Percentiles rank a stretch among this genome's conserved stretches.
Evolutionary conservation across 1,140 invertebrate genomes (phyloP).

Genomic region (Pomphorhynchus laevis): DNA sequence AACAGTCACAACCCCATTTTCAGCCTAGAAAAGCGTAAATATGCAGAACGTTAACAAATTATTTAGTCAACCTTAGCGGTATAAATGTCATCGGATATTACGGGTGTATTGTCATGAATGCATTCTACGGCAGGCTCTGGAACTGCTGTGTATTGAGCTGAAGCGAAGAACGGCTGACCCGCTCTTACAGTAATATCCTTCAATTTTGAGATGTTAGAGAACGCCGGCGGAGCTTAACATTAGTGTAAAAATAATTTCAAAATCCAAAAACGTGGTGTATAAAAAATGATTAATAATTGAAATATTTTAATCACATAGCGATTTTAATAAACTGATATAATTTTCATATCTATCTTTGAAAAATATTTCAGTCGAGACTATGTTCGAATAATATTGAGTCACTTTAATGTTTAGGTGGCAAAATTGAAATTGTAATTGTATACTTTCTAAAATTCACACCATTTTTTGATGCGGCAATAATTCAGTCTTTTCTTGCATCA

Average conservation of each 20-base stretch:
- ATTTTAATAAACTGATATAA: too few relatives aligned
- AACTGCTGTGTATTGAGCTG: conserved; percentile 64
- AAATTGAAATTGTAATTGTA: too few relatives aligned
- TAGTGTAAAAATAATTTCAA: background rate
- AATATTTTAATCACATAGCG: too few relatives aligned
- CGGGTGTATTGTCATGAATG: conserved; percentile 46
- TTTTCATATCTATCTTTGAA: too few relatives aligned
- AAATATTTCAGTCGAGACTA: too few relatives aligned
- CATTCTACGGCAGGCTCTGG: conserved; percentile 65
- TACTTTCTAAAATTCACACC: too few relatives aligned
- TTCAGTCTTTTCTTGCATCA: too few relatives aligned
- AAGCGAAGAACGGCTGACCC: conserved; percentile 76
- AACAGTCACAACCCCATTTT: conserved; percentile 51
- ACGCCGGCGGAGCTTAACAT: conserved; percentile 42
- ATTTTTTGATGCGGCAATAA: too few relatives aligned
- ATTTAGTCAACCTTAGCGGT: background rate
- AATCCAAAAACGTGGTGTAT: background rate
- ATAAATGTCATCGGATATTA: conserved; percentile 22
- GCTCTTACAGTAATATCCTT: conserved; percentile 72
- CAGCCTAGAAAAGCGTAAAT: conserved; percentile 23
- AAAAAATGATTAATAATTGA: conserved; percentile 2
- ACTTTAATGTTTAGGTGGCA: too few relatives aligned
- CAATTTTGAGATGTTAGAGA: conserved; percentile 60
- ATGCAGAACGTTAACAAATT: background rate
- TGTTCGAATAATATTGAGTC: too few relatives aligned